Percentiles rank a stretch among this genome's conserved stretches.
Conservation (phyloP, 2,113 vertebrate genomes). For the Mionectes macconnelli region DNA sequence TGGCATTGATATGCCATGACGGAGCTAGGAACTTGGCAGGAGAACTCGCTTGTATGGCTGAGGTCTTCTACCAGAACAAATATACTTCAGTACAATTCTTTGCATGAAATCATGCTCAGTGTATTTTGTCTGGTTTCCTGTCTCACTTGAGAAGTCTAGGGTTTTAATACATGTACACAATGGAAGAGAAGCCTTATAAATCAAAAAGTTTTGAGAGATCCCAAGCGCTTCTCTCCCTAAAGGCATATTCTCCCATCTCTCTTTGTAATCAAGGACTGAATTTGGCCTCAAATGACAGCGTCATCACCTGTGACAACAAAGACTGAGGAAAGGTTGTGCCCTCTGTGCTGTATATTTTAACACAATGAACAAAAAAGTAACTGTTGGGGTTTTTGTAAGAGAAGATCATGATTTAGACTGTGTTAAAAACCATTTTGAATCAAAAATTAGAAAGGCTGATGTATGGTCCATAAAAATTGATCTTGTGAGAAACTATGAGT, state of each 20-base stretch:
- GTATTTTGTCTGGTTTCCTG: not conserved
- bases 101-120: not conserved
- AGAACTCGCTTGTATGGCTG: not conserved
- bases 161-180: not conserved
- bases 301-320: conserved; percentile 43
- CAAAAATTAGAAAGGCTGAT: conserved; percentile 25
- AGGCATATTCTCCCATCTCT: not conserved
- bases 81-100: not conserved
- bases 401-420: not conserved
- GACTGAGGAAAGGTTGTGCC: not conserved
- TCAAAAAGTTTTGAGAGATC: not conserved
- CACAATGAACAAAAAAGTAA: conserved; percentile 9
- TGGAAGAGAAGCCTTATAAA: not conserved
- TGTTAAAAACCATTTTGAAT: conserved; percentile 6
- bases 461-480: not conserved
- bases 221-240: not conserved
- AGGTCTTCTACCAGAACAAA: not conserved
- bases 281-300: not conserved
- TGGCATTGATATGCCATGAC: not conserved
- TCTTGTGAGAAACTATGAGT: conserved; percentile 3
- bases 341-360: not conserved
- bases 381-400: not conserved
- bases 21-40: not conserved
- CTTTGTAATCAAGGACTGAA: not conserved
- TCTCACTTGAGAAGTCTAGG: not conserved